Conservation (phyloP, 2,113 vertebrate species). For the Corynorhinus townsendii region DNA sequence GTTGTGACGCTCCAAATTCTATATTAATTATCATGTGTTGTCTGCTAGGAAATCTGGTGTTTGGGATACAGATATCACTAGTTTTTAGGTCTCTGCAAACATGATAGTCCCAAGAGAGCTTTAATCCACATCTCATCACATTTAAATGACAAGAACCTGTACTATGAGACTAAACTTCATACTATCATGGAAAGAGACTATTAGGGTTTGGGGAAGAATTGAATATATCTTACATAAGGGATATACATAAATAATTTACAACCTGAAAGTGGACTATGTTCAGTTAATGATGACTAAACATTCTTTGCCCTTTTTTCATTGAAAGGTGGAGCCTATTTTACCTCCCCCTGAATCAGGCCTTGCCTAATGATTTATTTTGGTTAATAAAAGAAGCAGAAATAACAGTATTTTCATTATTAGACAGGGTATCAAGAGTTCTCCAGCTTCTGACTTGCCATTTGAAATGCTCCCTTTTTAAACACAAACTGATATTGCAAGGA, state of each 20-base stretch:
- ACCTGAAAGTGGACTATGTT: not conserved
- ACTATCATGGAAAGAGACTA: not conserved
- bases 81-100: not conserved
- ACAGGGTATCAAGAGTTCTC: not conserved
- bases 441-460: not conserved
- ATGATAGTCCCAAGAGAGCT: not conserved
- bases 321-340: not conserved
- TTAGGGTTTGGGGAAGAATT: not conserved
- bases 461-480: not conserved
- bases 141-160: not conserved
- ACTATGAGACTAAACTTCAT: not conserved
- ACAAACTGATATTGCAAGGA: fast-evolving
- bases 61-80: not conserved
- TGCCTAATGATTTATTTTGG: not conserved
- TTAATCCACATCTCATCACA: not conserved
- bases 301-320: not conserved
- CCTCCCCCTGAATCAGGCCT: not conserved
- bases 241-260: not conserved
- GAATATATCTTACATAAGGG: not conserved
- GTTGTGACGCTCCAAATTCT: not conserved
- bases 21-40: not conserved
- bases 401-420: not conserved
- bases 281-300: not conserved
- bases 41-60: not conserved
- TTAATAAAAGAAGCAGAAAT: not conserved